Percentiles rank a stretch among this genome's conserved stretches.
Conservation (phyloP, 2,888 invertebrate genomes). For the Helicoverpa assulta region DNA sequence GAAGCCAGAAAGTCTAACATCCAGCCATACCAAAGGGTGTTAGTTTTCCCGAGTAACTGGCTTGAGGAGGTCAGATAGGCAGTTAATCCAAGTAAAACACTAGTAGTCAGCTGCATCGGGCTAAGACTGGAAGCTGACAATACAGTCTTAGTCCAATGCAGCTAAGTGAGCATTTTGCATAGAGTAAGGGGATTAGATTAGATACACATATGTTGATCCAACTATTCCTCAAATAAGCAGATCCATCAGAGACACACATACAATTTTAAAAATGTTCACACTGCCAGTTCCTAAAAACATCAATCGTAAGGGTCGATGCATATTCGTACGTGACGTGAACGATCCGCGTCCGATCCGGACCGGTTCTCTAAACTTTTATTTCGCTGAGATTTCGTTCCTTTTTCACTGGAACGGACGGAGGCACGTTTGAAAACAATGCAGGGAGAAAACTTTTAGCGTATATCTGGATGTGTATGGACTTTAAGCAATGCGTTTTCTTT, state of each 20-base stretch:
- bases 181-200: too few relatives aligned
- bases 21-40: too few relatives aligned
- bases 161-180: too few relatives aligned
- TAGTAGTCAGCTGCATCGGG: too few relatives aligned
- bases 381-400: slow-evolving; percentile 44
- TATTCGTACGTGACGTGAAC: slow-evolving; percentile 45
- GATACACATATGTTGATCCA: background rate
- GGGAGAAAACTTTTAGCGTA: slow-evolving; percentile 39
- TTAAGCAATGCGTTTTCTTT: slow-evolving; percentile 35
- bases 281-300: slow-evolving; percentile 22
- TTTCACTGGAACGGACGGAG: slow-evolving; percentile 27
- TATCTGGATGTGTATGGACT: slow-evolving; percentile 24
- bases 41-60: too few relatives aligned
- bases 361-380: slow-evolving; percentile 49
- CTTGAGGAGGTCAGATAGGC: too few relatives aligned
- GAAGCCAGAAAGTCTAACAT: too few relatives aligned
- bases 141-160: too few relatives aligned
- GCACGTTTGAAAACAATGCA: slow-evolving; percentile 47
- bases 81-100: too few relatives aligned
- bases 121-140: too few relatives aligned
- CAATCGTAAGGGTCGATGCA: slow-evolving; percentile 49
- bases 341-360: slow-evolving; percentile 13
- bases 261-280: slow-evolving; percentile 7
- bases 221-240: background rate
- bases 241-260: background rate